A percentile compares a stretch with the other conserved stretches of the same genome.
Evolutionary conservation across 2,797 vertebrate species (phyloP).

Genomic region (Lemur catta): DNA sequence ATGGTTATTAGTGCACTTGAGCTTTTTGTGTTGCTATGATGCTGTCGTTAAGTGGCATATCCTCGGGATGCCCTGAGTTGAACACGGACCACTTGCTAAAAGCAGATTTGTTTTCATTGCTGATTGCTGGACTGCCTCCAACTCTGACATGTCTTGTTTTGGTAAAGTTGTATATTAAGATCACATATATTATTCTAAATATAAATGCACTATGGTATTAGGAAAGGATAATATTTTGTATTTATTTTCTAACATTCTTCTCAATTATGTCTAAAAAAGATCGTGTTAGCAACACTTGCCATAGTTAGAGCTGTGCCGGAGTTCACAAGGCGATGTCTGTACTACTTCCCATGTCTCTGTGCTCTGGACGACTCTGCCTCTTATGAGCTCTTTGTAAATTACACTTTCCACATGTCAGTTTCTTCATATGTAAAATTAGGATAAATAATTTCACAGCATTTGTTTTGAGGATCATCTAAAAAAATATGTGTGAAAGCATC

Average conservation of each 20-base stretch:
- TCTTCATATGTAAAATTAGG: not conserved
- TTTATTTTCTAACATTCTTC: slow-evolving; percentile 2
- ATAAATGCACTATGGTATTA: not conserved
- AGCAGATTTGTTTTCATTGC: not conserved
- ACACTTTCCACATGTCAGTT: not conserved
- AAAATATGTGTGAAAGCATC: not conserved
- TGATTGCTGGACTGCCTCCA: not conserved
- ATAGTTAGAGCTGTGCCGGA: not conserved
- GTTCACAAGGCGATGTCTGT: not conserved
- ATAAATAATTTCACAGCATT: not conserved
- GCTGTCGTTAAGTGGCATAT: not conserved
- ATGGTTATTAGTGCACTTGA: not conserved
- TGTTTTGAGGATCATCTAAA: not conserved
- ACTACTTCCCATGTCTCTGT: not conserved
- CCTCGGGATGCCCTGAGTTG: not conserved
- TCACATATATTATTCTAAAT: not conserved
- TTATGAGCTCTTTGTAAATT: not conserved
- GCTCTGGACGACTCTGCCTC: not conserved
- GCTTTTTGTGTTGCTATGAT: not conserved
- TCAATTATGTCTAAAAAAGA: not conserved
- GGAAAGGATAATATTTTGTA: not conserved
- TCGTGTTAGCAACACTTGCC: not conserved
- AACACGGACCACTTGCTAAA: not conserved
- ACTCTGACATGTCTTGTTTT: not conserved
- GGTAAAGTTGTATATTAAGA: not conserved